phyloP scores from a whole-genome alignment of 1,140 invertebrate species.

The Limonius californicus region DNA sequence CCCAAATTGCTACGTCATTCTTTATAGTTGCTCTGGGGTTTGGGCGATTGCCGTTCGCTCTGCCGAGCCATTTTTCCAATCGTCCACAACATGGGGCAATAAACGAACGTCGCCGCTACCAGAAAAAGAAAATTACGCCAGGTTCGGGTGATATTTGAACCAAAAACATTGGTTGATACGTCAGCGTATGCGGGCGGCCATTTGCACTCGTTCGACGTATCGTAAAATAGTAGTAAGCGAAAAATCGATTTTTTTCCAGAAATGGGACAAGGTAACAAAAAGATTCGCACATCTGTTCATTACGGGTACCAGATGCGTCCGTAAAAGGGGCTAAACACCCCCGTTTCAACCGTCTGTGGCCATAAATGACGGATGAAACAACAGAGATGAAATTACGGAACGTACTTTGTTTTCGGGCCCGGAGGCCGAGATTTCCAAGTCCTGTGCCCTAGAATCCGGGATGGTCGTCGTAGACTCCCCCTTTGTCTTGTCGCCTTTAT shows the following conservation, averaged over 20 bases:
- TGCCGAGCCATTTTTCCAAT: no score
- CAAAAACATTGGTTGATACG: constrained; percentile 13
- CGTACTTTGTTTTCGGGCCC: constrained; percentile 36
- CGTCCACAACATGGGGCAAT: neutral
- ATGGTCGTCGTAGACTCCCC: constrained; percentile 21
- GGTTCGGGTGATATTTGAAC: neutral
- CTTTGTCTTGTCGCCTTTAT: constrained; percentile 54
- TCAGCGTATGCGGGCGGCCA: constrained; percentile 19
- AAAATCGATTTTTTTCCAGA: constrained; percentile 23
- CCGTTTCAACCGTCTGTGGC: no score
- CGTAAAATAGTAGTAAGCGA: constrained; percentile 10
- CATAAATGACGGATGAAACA: no score
- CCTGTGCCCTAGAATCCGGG: neutral
- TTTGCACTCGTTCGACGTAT: constrained; percentile 15
- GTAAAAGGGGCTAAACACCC: no score
- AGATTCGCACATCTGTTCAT: neutral
- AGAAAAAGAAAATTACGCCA: neutral
- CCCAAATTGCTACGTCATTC: constrained; percentile 13
- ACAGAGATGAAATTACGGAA: no score
- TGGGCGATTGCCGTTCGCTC: no score
- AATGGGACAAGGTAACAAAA: neutral
- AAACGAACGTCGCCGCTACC: constrained; percentile 8
- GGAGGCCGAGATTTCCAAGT: constrained; percentile 15
- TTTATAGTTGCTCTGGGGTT: neutral
- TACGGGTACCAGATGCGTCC: no score